Evolutionary conservation across 2,888 invertebrate genomes (phyloP).

Genomic region (Loripinus fragilis): DNA sequence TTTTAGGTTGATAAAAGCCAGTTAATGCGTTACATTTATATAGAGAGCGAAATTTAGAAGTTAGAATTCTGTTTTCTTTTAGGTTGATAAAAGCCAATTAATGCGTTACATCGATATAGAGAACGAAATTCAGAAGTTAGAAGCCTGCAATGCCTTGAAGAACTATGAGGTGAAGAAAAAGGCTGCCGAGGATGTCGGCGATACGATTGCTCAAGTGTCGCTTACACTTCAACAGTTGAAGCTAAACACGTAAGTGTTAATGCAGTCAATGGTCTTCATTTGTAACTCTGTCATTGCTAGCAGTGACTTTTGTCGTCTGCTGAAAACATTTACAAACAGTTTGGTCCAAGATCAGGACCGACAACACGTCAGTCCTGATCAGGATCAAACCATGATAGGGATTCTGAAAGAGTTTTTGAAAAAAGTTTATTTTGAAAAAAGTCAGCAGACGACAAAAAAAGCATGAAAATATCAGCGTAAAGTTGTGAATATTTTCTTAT

Average conservation of each 20-base stretch:
- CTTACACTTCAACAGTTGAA: constrained; percentile 29
- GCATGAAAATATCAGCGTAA: no score
- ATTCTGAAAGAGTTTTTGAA: no score
- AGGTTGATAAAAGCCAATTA: constrained; percentile 48
- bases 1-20: constrained; percentile 30
- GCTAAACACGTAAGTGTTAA: constrained; percentile 39
- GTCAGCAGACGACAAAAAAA: no score
- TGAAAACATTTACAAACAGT: no score
- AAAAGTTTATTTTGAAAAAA: no score
- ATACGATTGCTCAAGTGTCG: constrained; percentile 79
- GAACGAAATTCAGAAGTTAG: constrained; percentile 79
- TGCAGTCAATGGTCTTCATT: no score
- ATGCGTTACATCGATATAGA: constrained; percentile 82
- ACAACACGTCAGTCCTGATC: no score
- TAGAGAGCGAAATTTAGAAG: constrained; percentile 81
- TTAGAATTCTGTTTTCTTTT: constrained; percentile 76
- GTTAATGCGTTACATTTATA: constrained; percentile 78
- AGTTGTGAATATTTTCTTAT: no score
- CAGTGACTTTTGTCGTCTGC: no score
- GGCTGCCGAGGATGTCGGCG: constrained; percentile 78
- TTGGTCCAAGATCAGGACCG: no score
- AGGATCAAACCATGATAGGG: no score
- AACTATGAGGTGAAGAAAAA: constrained; percentile 80
- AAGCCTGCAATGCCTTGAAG: constrained; percentile 81
- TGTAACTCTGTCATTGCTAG: no score